Evolutionary conservation across 1,140 invertebrate species (phyloP).

Genomic region (Plectrocnemia conspersa): DNA sequence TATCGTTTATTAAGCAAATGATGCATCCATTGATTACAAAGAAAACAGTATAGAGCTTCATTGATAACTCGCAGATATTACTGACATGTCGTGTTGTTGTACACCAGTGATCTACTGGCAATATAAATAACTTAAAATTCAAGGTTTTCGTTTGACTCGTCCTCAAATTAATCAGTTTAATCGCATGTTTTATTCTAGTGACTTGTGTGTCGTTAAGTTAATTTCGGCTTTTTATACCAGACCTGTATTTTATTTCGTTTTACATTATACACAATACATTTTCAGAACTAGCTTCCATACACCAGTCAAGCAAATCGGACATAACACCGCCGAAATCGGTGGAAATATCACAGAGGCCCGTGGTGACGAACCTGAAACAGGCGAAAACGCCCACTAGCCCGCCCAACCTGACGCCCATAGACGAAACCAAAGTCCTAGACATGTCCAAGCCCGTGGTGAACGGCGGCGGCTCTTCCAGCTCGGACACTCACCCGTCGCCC

Average conservation of each 20-base stretch:
- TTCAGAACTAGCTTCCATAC: conserved; percentile 52
- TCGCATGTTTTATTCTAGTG: no score
- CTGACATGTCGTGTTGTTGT: no score
- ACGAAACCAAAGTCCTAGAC: conserved; percentile 48
- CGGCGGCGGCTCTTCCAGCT: conserved; percentile 30
- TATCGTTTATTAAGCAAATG: no score
- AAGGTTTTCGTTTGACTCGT: no score
- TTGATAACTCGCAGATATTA: no score
- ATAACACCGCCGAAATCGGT: conserved; percentile 25
- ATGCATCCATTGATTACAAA: no score
- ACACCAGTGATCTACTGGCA: no score
- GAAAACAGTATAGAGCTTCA: no score
- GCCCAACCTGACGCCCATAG: conserved; percentile 48
- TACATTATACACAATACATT: conserved; percentile 37
- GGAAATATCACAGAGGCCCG: conserved; percentile 29
- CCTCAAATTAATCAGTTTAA: no score
- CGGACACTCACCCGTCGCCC: conserved; percentile 43
- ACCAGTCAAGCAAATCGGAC: conserved; percentile 40
- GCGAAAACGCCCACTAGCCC: conserved; percentile 50
- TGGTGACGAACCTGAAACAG: conserved; percentile 26
- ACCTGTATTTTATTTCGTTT: background rate
- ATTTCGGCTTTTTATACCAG: conserved; percentile 9
- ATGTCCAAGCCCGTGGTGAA: conserved; percentile 47
- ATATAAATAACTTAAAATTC: no score
- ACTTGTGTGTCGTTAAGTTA: conserved; percentile 1